Conservation (phyloP, 1,140 invertebrate species). For the Aleiodes sp. region DNA sequence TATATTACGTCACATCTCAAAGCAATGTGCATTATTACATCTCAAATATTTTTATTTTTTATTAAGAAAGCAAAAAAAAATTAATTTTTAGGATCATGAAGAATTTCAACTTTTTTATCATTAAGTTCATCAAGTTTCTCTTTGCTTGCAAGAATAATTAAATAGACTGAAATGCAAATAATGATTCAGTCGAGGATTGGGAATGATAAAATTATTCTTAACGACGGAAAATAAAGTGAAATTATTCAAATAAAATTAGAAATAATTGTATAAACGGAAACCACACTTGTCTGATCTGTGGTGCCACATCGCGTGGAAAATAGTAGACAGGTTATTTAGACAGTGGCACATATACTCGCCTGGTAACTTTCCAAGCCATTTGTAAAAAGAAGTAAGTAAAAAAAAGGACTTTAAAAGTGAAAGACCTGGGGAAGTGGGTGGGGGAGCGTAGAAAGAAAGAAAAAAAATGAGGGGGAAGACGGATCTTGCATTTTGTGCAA, state of each 20-base stretch:
- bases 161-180: too few relatives aligned
- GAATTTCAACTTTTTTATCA: neutral
- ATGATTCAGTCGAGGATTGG: too few relatives aligned
- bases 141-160: too few relatives aligned
- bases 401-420: neutral
- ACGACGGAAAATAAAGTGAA: neutral
- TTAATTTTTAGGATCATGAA: neutral
- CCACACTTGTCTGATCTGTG: constrained; percentile 35
- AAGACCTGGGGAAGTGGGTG: neutral
- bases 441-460: neutral
- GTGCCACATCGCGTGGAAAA: constrained; percentile 41
- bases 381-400: neutral
- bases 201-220: too few relatives aligned
- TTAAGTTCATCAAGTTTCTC: too few relatives aligned
- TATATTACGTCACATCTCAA: neutral
- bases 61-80: neutral
- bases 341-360: constrained; percentile 3
- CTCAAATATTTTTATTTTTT: too few relatives aligned
- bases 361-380: constrained; percentile 26
- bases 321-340: constrained; percentile 23
- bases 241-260: neutral
- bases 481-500: neutral
- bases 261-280: neutral
- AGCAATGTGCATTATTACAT: too few relatives aligned
- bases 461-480: neutral